Percentiles rank a stretch among this genome's conserved stretches.
Conservation (phyloP, 2,113 vertebrate genomes). For the Arvicanthis niloticus region DNA sequence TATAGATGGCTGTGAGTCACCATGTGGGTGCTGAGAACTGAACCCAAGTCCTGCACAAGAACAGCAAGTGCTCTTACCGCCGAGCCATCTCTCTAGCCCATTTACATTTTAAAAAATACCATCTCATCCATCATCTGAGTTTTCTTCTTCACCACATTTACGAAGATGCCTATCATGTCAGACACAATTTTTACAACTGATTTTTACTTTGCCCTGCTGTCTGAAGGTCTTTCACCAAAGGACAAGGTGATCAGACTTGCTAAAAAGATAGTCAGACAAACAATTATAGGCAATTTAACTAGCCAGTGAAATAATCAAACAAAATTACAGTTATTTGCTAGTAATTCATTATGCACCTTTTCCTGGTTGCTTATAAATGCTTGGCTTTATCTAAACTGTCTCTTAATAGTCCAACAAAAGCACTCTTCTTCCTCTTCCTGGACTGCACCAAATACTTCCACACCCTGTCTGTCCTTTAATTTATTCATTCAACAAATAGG, state of each 20-base stretch:
- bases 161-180: not conserved
- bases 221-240: not conserved
- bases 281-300: not conserved
- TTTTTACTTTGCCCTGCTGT: not conserved
- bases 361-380: not conserved
- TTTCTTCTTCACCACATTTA: not conserved
- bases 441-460: not conserved
- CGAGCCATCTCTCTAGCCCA: not conserved
- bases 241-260: not conserved
- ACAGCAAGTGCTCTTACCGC: not conserved
- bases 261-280: not conserved
- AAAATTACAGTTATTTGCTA: not conserved
- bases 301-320: not conserved
- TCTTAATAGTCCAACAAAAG: constrained; percentile 10
- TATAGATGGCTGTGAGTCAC: not conserved
- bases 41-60: not conserved
- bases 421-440: constrained; percentile 14
- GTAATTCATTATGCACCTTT: not conserved
- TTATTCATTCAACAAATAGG: constrained; percentile 19
- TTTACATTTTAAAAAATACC: not conserved
- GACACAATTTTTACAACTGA: not conserved
- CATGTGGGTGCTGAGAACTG: not conserved
- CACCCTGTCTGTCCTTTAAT: not conserved
- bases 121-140: not conserved
- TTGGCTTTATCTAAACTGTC: not conserved